Conservation (phyloP, 2,797 vertebrate genomes). For the Aythya fuligula region DNA sequence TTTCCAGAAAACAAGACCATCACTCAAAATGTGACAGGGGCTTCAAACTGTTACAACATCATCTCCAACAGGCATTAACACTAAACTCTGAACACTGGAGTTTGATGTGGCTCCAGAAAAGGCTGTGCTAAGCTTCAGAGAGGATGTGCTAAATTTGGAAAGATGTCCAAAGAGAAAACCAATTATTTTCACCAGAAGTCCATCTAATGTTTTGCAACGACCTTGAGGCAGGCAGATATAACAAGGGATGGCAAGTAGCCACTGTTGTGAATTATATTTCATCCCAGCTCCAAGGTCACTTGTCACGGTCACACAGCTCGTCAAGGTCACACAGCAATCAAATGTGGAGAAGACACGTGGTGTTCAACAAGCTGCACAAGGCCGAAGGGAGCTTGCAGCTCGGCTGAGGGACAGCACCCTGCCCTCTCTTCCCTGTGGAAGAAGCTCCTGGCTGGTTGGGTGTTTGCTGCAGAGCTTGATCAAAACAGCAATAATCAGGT, state of each 20-base stretch:
- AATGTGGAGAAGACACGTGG: not conserved
- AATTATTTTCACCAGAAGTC: slow-evolving; percentile 31
- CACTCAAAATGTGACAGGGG: slow-evolving; percentile 47
- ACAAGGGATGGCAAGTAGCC: slow-evolving; percentile 43
- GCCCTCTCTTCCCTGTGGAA: not conserved
- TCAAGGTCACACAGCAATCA: not conserved
- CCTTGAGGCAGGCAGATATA: not conserved
- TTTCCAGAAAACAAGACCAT: slow-evolving; percentile 66
- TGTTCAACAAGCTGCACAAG: not conserved
- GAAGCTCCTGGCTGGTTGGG: not conserved
- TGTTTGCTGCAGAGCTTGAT: not conserved
- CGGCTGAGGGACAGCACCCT: not conserved
- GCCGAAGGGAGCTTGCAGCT: not conserved
- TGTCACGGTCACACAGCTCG: not conserved
- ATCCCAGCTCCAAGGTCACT: not conserved
- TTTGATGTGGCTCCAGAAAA: slow-evolving; percentile 53
- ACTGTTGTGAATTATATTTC: not conserved
- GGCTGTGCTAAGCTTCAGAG: not conserved
- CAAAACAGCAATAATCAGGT: not conserved
- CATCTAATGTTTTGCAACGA: slow-evolving; percentile 32
- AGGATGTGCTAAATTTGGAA: slow-evolving; percentile 56
- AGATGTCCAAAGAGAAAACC: slow-evolving; percentile 16
- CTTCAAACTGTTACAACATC: slow-evolving; percentile 48
- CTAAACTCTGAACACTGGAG: not conserved
- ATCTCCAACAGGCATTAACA: slow-evolving; percentile 33